Percentiles rank a stretch among this genome's conserved stretches.
phyloP scores from a whole-genome alignment of 2,113 vertebrate genomes.

The Ailurus styani region DNA sequence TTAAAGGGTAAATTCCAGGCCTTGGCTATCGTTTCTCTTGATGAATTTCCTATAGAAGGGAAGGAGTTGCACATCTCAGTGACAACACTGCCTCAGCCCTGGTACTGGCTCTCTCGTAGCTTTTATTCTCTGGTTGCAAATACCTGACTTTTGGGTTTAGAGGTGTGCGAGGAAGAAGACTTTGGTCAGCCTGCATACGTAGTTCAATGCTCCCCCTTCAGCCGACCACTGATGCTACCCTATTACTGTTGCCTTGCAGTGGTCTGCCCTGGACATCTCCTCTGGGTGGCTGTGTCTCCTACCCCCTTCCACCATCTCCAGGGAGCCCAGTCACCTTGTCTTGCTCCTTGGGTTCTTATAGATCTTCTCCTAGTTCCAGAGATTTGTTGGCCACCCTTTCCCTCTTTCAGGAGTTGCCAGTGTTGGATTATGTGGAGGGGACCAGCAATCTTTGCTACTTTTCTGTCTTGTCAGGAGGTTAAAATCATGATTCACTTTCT shows the following conservation, averaged over 20 bases:
- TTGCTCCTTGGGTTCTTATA: not conserved
- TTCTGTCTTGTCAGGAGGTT: not conserved
- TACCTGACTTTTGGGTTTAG: not conserved
- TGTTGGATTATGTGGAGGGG: not conserved
- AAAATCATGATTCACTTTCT: not conserved
- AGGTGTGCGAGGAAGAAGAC: not conserved
- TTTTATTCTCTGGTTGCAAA: not conserved
- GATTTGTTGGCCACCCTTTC: not conserved
- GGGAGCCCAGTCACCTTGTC: not conserved
- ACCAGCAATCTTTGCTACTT: not conserved
- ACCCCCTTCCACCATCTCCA: rapidly evolving
- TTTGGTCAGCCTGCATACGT: rapidly evolving
- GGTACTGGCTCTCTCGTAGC: not conserved
- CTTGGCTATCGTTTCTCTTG: not conserved
- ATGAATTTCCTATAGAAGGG: not conserved
- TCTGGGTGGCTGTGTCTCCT: not conserved
- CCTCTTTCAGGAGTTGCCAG: not conserved
- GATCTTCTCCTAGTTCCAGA: not conserved
- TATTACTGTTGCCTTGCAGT: not conserved
- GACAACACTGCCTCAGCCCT: not conserved
- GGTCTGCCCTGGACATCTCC: no score
- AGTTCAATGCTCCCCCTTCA: not conserved
- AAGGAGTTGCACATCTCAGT: not conserved
- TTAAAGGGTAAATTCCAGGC: not conserved
- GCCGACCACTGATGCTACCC: rapidly evolving